Percentiles rank a stretch among this genome's conserved stretches.
These are phyloP conservation scores for Drosophila conformis DNA, from an alignment of 2,888 invertebrate species.

Conservation along the genomic window DNA sequence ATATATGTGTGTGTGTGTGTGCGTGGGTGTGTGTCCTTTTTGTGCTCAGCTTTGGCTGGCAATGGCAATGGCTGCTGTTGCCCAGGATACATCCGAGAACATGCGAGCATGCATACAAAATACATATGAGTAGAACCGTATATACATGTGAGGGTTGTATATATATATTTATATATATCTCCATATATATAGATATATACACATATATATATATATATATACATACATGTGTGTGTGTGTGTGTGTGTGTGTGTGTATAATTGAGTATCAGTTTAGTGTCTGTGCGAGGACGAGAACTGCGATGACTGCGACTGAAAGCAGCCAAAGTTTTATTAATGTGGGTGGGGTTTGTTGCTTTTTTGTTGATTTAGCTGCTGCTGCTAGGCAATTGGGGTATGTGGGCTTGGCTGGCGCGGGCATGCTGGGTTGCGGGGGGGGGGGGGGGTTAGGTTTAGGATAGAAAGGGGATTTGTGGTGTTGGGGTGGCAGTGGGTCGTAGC, in stretches of 20 bases:
- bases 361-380: slow-evolving; percentile 66
- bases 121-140: slow-evolving; percentile 38
- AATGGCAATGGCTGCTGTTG: slow-evolving; percentile 79
- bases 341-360: slow-evolving; percentile 59
- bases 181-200: slow-evolving; percentile 3
- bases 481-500: slow-evolving; percentile 12
- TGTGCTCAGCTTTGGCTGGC: slow-evolving; percentile 59
- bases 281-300: slow-evolving; percentile 50
- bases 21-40: slow-evolving; percentile 53
- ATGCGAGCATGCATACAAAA: slow-evolving; percentile 44
- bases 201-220: slow-evolving; percentile 15
- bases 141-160: slow-evolving; percentile 35
- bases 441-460: neutral
- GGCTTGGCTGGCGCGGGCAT: neutral
- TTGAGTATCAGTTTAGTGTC: slow-evolving; percentile 78
- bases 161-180: slow-evolving; percentile 40
- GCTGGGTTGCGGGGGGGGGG: neutral
- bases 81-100: slow-evolving; percentile 60
- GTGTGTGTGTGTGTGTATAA: slow-evolving; percentile 63
- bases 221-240: neutral
- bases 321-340: slow-evolving; percentile 78
- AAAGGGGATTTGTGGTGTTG: slow-evolving; percentile 1
- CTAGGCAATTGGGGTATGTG: slow-evolving; percentile 26
- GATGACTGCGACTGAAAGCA: slow-evolving; percentile 61
- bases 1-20: slow-evolving; percentile 13